Evolutionary conservation across 2,113 vertebrate genomes (phyloP).

Genomic region (Podiceps cristatus): DNA sequence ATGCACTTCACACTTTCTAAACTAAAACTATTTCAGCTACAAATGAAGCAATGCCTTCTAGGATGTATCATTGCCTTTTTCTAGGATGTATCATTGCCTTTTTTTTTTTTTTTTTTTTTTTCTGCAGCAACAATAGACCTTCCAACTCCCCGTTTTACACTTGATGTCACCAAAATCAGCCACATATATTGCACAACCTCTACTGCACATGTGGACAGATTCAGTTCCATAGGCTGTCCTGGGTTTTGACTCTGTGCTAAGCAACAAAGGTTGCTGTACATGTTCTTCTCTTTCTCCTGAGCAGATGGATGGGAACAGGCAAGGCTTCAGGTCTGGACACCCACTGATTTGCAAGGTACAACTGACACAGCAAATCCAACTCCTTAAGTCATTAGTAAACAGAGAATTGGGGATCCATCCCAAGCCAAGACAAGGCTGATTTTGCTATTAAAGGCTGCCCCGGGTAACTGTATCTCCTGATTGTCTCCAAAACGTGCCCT

Average conservation of each 20-base stretch:
- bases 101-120: not conserved
- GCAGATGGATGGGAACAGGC: not conserved
- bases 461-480: fast-evolving
- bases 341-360: not conserved
- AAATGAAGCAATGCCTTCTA: not conserved
- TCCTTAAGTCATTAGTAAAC: not conserved
- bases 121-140: not conserved
- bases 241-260: not conserved
- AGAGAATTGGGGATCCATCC: not conserved
- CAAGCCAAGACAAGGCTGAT: not conserved
- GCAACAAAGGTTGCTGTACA: not conserved
- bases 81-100: not conserved
- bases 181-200: not conserved
- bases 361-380: not conserved
- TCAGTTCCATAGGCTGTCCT: too few species aligned
- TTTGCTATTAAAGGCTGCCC: not conserved
- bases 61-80: not conserved
- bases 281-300: not conserved
- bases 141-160: not conserved
- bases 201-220: not conserved
- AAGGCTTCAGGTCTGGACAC: not conserved
- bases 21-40: not conserved
- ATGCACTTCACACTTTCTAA: not conserved
- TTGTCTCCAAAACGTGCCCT: not conserved
- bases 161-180: not conserved